Conservation (phyloP, 2,797 vertebrate species). For the Catamblyrhynchus diadema region DNA sequence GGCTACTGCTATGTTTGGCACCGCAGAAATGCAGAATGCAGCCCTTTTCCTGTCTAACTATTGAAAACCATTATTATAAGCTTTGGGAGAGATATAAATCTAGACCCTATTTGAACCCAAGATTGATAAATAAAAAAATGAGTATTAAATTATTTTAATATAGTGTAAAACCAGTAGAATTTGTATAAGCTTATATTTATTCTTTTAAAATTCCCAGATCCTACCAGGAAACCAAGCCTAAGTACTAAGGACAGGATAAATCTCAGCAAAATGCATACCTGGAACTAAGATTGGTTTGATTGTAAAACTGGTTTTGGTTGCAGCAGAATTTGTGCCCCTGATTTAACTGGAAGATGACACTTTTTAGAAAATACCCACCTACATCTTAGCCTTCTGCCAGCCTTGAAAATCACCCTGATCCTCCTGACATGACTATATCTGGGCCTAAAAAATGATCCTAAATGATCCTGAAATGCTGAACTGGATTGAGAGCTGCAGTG, state of each 20-base stretch:
- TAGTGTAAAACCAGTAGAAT: neutral
- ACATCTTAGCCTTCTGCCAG: neutral
- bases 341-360: neutral
- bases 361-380: neutral
- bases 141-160: neutral
- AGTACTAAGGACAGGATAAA: neutral
- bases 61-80: neutral
- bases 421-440: neutral
- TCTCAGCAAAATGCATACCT: neutral
- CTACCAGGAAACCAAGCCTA: neutral
- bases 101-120: neutral
- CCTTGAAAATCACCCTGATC: neutral
- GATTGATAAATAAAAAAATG: neutral
- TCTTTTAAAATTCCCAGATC: neutral
- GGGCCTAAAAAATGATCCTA: neutral
- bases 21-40: slow-evolving; percentile 21
- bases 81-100: neutral
- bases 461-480: neutral
- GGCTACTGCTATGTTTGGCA: neutral
- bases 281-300: neutral
- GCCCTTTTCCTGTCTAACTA: neutral
- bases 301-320: neutral
- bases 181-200: neutral
- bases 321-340: neutral
- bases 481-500: neutral